phyloP scores from a whole-genome alignment of 2,888 invertebrate species.

The Tetragnatha montana region DNA sequence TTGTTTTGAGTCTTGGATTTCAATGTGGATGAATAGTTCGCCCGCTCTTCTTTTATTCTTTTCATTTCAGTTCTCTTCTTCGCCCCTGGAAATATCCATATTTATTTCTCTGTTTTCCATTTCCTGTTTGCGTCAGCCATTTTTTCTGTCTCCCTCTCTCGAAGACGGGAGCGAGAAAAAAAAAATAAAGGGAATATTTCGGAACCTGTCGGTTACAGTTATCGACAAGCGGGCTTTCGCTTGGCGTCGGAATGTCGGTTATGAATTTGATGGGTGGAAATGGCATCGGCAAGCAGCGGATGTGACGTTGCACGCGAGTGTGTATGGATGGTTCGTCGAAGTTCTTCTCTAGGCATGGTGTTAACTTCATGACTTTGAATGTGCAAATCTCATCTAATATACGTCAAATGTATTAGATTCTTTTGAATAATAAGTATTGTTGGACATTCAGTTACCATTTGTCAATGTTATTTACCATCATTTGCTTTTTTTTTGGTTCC shows the following conservation, averaged over 20 bases:
- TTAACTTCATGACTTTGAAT: too few species aligned
- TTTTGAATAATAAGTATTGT: too few species aligned
- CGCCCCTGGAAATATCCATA: conserved; percentile 50
- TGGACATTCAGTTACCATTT: too few species aligned
- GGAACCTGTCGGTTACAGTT: conserved; percentile 59
- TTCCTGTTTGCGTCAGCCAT: conserved; percentile 57
- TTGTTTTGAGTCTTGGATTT: conserved; percentile 38
- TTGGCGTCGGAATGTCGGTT: conserved; percentile 41
- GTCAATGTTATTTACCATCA: too few species aligned
- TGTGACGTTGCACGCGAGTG: neutral
- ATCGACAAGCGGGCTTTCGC: conserved; percentile 21
- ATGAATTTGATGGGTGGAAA: conserved; percentile 52
- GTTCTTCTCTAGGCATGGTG: too few species aligned
- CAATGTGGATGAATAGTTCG: conserved; percentile 36
- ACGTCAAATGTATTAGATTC: too few species aligned
- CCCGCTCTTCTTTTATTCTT: neutral
- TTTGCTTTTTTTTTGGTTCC: too few species aligned
- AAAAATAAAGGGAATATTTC: neutral
- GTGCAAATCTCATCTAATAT: too few species aligned
- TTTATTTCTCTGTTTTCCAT: conserved; percentile 58
- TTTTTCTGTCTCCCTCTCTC: conserved; percentile 4
- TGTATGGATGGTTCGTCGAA: neutral
- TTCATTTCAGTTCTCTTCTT: neutral
- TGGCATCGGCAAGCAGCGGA: conserved; percentile 18
- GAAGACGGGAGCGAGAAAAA: neutral